These are phyloP conservation scores for Aleadryas rufinucha DNA, from an alignment of 2,113 vertebrate genomes.

Conservation along the genomic window DNA sequence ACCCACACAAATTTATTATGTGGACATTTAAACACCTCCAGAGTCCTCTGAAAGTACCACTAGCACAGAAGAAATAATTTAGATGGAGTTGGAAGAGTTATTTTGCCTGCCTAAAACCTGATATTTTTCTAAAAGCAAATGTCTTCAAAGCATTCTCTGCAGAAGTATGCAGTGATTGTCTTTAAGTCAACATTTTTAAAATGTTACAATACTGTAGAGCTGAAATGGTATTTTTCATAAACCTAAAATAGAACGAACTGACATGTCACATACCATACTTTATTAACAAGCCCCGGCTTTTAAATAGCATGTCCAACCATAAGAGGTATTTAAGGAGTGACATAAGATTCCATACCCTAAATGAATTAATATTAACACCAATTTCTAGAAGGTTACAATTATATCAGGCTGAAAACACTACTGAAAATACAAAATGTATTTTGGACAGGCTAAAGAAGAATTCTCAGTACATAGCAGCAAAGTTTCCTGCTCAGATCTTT, in stretches of 20 bases:
- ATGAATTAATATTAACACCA: neutral
- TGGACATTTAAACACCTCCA: neutral
- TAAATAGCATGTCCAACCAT: neutral
- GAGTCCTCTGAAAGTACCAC: neutral
- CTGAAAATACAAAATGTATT: neutral
- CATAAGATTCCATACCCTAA: neutral
- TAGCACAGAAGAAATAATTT: neutral
- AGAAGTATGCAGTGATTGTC: neutral
- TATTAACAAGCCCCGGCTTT: neutral
- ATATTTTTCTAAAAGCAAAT: neutral
- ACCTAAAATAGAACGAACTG: neutral
- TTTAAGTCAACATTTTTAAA: conserved; percentile 14
- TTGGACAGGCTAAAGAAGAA: neutral
- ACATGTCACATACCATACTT: neutral
- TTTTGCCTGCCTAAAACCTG: neutral
- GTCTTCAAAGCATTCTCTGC: neutral
- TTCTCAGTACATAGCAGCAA: neutral
- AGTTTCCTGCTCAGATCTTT: neutral
- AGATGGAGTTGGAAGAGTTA: neutral
- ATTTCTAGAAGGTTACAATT: neutral
- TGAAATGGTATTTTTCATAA: neutral
- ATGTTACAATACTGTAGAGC: neutral
- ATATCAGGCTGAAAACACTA: neutral
- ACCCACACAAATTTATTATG: neutral
- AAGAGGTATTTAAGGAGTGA: neutral